Conservation (phyloP, 2,113 vertebrate genomes). For the Cebidichthys violaceus region DNA sequence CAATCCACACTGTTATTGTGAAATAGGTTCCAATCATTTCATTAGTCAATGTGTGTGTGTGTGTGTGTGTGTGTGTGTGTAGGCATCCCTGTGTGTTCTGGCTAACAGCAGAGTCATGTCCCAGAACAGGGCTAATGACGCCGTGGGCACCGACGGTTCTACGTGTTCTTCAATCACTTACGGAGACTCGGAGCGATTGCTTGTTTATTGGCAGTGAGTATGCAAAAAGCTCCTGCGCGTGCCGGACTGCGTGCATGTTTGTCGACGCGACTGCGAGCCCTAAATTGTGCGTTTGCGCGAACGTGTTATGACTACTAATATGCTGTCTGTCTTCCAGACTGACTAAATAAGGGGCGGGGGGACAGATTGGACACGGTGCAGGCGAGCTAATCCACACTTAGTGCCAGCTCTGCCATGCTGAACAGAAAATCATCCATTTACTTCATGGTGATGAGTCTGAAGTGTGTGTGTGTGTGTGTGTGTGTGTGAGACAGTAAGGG, state of each 20-base stretch:
- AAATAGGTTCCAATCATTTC: constrained; percentile 48
- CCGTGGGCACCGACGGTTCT: constrained; percentile 54
- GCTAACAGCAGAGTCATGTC: constrained; percentile 72
- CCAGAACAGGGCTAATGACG: constrained; percentile 71
- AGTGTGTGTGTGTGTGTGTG: constrained; percentile 29
- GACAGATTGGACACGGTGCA: constrained; percentile 68
- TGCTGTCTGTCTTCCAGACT: constrained; percentile 71
- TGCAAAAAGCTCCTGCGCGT: constrained; percentile 33
- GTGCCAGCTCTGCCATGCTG: constrained; percentile 70
- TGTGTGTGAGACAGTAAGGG: neutral
- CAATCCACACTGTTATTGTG: constrained; percentile 13
- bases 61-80: constrained; percentile 21
- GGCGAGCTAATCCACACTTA: constrained; percentile 68
- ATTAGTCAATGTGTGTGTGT: constrained; percentile 40
- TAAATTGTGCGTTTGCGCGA: constrained; percentile 64
- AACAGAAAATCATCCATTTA: constrained; percentile 79
- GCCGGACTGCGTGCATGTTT: constrained; percentile 42
- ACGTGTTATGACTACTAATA: constrained; percentile 79
- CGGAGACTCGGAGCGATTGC: constrained; percentile 53
- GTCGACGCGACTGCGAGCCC: constrained; percentile 30
- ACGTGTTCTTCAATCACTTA: constrained; percentile 71
- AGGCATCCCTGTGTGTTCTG: constrained; percentile 26
- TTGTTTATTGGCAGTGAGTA: constrained; percentile 56
- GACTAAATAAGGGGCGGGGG: constrained; percentile 37
- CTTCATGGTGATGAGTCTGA: constrained; percentile 64